Evolutionary conservation across 1,140 invertebrate species (phyloP).

Genomic region (Zophobas atratus): DNA sequence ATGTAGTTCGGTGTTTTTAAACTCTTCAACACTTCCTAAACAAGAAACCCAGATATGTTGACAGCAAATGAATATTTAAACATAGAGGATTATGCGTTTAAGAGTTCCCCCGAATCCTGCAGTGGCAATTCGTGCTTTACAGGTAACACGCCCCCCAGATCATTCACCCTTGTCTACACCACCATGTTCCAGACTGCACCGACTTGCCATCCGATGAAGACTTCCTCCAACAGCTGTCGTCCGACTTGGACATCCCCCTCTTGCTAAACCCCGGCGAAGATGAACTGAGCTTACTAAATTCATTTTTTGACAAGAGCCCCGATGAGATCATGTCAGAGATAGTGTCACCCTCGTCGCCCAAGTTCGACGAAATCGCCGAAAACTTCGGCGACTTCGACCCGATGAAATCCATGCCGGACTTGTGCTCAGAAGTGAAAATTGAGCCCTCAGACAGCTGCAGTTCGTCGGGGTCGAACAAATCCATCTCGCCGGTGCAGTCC

Average conservation of each 20-base stretch:
- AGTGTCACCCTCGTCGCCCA: slow-evolving; percentile 47
- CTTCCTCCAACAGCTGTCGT: slow-evolving; percentile 63
- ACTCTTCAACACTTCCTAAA: slow-evolving; percentile 11
- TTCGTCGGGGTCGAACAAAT: slow-evolving; percentile 44
- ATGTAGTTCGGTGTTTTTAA: slow-evolving; percentile 32
- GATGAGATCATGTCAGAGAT: slow-evolving; percentile 64
- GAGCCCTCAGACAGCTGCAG: slow-evolving; percentile 47
- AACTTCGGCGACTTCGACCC: slow-evolving; percentile 57
- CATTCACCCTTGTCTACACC: too few species aligned
- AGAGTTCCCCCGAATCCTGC: slow-evolving; percentile 62
- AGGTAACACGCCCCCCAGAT: slow-evolving; percentile 51
- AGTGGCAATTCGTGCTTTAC: slow-evolving; percentile 58
- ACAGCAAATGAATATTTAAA: slow-evolving; percentile 44
- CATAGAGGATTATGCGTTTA: slow-evolving; percentile 59
- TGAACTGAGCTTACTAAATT: slow-evolving; percentile 63
- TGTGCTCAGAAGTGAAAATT: slow-evolving; percentile 55
- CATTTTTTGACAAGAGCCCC: slow-evolving; percentile 61
- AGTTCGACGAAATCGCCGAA: slow-evolving; percentile 49
- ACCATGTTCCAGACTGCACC: slow-evolving; percentile 51
- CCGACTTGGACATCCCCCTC: slow-evolving; percentile 63
- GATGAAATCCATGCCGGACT: slow-evolving; percentile 52
- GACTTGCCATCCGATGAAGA: slow-evolving; percentile 63
- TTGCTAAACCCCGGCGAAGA: slow-evolving; percentile 62
- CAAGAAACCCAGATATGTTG: slow-evolving; percentile 47
- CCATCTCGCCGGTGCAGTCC: slow-evolving; percentile 19